A percentile compares a stretch with the other conserved stretches of the same genome.
Evolutionary conservation across 64 coral and sea anemone species (phyloP).

Genomic region (Stichodactyla helianthus): DNA sequence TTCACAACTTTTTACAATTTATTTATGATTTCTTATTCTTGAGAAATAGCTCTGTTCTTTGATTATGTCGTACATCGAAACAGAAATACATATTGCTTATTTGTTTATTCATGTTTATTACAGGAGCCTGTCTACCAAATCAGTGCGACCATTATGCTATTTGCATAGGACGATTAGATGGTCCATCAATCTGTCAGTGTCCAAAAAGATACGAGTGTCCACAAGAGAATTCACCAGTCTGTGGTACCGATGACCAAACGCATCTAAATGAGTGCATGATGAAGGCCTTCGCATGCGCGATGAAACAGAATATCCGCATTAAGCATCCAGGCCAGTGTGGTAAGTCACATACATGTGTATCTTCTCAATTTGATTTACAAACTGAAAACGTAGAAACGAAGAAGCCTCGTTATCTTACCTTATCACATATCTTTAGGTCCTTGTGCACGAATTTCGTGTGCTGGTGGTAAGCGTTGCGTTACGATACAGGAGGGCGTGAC

Average conservation of each 20-base stretch:
- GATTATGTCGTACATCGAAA: no score
- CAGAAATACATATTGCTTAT: no score
- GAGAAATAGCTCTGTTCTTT: no score
- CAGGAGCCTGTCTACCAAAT: constrained; percentile 35
- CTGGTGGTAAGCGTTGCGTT: constrained; percentile 34
- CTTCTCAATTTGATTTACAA: no score
- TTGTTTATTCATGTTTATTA: not conserved
- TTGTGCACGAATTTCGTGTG: not conserved
- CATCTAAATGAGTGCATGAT: constrained; percentile 64
- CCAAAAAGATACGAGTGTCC: constrained; percentile 63
- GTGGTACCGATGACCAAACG: constrained; percentile 62
- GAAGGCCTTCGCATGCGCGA: constrained; percentile 48
- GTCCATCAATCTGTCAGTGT: constrained; percentile 58
- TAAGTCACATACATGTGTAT: not conserved
- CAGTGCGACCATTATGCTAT: constrained; percentile 33
- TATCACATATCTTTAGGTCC: constrained; percentile 2
- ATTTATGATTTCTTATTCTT: no score
- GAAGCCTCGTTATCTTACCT: not conserved
- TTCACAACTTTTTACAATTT: no score
- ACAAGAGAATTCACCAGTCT: constrained; percentile 58
- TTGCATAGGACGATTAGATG: constrained; percentile 42
- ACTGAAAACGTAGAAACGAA: not conserved
- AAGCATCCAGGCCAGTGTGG: constrained; percentile 55
- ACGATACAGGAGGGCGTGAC: not conserved
- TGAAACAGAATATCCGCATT: constrained; percentile 34